These are phyloP conservation scores for Eupeodes latifasciatus DNA, from an alignment of 2,888 invertebrate genomes.

Conservation along the genomic window DNA sequence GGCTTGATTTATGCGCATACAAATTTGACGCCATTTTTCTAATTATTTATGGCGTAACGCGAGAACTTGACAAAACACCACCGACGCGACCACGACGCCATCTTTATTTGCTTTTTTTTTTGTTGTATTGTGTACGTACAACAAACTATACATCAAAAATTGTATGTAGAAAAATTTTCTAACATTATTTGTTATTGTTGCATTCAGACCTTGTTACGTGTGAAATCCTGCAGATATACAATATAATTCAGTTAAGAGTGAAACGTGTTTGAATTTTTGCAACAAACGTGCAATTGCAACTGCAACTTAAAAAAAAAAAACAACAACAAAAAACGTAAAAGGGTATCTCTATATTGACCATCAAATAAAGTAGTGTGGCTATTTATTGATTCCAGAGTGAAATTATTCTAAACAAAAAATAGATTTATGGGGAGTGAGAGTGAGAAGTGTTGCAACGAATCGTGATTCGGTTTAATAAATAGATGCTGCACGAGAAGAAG, in stretches of 20 bases:
- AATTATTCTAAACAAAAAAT: background rate
- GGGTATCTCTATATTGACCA: constrained; percentile 19
- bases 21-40: constrained; percentile 34
- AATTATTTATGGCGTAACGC: constrained; percentile 49
- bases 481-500: background rate
- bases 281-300: background rate
- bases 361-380: constrained; percentile 3
- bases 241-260: background rate
- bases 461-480: constrained; percentile 37
- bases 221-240: background rate
- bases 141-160: background rate
- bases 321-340: background rate
- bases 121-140: background rate
- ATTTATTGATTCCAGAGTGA: constrained; percentile 23
- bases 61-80: constrained; percentile 28
- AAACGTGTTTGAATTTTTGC: constrained; percentile 19
- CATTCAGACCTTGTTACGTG: background rate
- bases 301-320: background rate
- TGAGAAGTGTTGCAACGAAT: constrained; percentile 30
- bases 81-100: background rate
- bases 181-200: background rate
- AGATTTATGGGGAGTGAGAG: background rate
- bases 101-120: background rate
- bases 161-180: background rate
- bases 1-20: constrained; percentile 34